Conservation (phyloP, 2,888 invertebrate genomes). For the Mylabris sibirica region DNA sequence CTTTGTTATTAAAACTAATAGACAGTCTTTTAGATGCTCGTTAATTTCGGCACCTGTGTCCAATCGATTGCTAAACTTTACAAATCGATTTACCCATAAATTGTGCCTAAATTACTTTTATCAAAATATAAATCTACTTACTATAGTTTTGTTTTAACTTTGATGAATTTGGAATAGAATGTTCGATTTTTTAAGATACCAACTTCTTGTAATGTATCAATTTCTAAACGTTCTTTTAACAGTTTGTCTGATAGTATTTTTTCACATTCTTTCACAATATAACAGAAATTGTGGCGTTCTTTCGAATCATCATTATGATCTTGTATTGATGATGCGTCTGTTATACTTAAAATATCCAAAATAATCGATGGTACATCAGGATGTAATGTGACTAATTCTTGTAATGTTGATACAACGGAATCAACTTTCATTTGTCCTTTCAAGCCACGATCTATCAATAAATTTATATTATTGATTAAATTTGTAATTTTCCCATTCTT, state of each 20-base stretch:
- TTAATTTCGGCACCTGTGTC: constrained; percentile 39
- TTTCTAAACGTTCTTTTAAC: constrained; percentile 90
- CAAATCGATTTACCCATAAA: constrained; percentile 12
- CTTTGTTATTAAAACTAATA: constrained; percentile 24
- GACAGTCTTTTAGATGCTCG: constrained; percentile 36
- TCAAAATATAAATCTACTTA: constrained; percentile 67
- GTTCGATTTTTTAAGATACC: constrained; percentile 88
- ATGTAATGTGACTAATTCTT: constrained; percentile 77
- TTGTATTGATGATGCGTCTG: constrained; percentile 82
- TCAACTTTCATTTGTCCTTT: constrained; percentile 82
- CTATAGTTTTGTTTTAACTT: constrained; percentile 98
- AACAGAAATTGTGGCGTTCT: constrained; percentile 78
- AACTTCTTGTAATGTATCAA: constrained; percentile 91
- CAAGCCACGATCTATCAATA: constrained; percentile 80
- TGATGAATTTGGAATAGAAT: constrained; percentile 94
- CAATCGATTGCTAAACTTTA: constrained; percentile 18
- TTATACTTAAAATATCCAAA: constrained; percentile 83
- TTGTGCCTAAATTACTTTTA: constrained; percentile 22
- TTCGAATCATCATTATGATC: constrained; percentile 68
- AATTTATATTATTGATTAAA: constrained; percentile 78
- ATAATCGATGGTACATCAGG: constrained; percentile 83
- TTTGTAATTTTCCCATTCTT: constrained; percentile 70
- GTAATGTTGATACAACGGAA: constrained; percentile 73
- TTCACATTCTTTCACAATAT: constrained; percentile 80
- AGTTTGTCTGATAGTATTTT: constrained; percentile 84